These are phyloP conservation scores for Troides oblongomaculatus DNA, from an alignment of 2,888 invertebrate genomes.

Conservation along the genomic window DNA sequence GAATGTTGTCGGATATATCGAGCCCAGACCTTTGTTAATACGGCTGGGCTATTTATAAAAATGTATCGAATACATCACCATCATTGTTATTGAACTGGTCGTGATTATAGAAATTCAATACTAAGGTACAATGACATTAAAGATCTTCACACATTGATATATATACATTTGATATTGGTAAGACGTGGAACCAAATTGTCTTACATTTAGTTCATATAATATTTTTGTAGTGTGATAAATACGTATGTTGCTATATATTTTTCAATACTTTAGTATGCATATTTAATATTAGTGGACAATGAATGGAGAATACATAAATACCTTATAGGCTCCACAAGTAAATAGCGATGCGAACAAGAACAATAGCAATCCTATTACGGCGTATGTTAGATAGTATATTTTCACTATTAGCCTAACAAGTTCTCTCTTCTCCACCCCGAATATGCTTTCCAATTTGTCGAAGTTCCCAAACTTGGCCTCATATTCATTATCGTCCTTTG, in stretches of 20 bases:
- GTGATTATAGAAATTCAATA: background rate
- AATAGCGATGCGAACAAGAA: slow-evolving; percentile 59
- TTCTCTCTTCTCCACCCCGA: slow-evolving; percentile 55
- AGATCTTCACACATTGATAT: too few species aligned
- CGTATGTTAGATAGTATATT: slow-evolving; percentile 61
- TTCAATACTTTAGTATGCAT: too few species aligned
- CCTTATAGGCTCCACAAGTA: slow-evolving; percentile 68
- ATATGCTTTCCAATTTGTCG: slow-evolving; percentile 63
- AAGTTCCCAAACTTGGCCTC: slow-evolving; percentile 61
- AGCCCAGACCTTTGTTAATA: slow-evolving; percentile 3
- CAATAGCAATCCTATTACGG: slow-evolving; percentile 54
- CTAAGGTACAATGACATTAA: background rate
- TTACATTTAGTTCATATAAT: too few species aligned
- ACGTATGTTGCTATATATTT: too few species aligned
- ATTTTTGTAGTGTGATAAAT: too few species aligned
- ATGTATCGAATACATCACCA: slow-evolving; percentile 1
- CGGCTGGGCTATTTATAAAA: slow-evolving; percentile 7
- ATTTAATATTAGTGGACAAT: background rate
- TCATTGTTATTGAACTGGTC: background rate
- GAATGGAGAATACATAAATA: slow-evolving; percentile 32
- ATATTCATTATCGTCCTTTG: slow-evolving; percentile 47
- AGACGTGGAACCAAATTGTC: too few species aligned
- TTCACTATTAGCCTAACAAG: slow-evolving; percentile 54
- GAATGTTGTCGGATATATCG: slow-evolving; percentile 6
- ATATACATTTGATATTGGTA: too few species aligned